Evolutionary conservation across 2,797 vertebrate species (phyloP).

Genomic region (Picus viridis): DNA sequence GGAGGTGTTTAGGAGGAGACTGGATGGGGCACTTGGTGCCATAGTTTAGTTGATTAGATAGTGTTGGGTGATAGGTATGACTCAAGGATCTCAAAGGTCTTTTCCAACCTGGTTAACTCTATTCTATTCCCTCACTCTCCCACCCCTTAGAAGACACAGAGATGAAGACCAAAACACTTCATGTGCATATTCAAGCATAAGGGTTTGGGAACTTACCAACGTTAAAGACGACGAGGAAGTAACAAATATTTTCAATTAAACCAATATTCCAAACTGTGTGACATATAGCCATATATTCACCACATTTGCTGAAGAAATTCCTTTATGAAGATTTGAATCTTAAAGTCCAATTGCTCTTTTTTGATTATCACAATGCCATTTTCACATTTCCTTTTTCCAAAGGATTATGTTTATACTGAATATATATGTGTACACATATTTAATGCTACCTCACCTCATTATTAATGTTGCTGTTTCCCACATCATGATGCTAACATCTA

Average conservation of each 20-base stretch:
- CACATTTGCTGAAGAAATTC: background rate
- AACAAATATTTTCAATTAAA: background rate
- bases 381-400: background rate
- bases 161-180: background rate
- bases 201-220: background rate
- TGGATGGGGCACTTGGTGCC: no score
- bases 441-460: background rate
- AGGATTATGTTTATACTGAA: background rate
- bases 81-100: no score
- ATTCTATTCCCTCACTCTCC: no score
- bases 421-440: background rate
- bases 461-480: background rate
- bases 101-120: no score
- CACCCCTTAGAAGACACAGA: background rate
- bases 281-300: no score
- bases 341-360: background rate
- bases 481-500: background rate
- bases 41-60: no score
- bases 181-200: background rate
- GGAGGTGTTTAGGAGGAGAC: no score
- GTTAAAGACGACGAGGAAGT: background rate
- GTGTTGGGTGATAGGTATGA: no score
- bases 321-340: background rate
- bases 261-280: background rate
- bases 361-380: background rate